Evolutionary conservation across 2,113 vertebrate species (phyloP).

Genomic region (Anolis sagrei): DNA sequence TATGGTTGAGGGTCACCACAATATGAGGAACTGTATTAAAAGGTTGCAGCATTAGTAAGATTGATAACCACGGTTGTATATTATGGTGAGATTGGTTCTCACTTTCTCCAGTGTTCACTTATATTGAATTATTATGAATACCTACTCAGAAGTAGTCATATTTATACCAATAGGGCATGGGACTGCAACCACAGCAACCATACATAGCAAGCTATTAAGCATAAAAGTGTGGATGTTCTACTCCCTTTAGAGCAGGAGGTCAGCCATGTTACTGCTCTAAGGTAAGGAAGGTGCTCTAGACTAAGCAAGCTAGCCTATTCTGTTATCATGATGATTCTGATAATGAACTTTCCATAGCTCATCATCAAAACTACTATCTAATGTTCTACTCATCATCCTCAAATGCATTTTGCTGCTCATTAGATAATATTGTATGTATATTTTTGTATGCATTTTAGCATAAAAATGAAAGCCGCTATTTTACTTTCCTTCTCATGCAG

Average conservation of each 20-base stretch:
- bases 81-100: background rate
- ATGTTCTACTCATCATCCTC: background rate
- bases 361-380: too few species aligned
- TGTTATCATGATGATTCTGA: background rate
- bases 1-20: too few species aligned
- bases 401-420: background rate
- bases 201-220: background rate
- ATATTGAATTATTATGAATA: background rate
- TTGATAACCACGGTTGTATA: too few species aligned
- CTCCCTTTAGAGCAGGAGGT: background rate
- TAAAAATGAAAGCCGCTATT: background rate
- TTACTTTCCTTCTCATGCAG: background rate
- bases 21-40: too few species aligned
- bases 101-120: background rate
- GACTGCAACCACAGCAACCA: background rate
- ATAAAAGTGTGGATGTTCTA: background rate
- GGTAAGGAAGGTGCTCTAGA: too few species aligned
- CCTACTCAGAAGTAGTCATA: background rate
- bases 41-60: too few species aligned
- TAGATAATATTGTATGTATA: slow-evolving; percentile 1
- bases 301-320: background rate
- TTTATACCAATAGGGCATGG: background rate
- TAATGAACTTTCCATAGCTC: background rate
- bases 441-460: background rate
- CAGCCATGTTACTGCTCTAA: background rate